Evolutionary conservation across 92 coral and sea anemone species (phyloP), one percentile per base, ranked within the genome.

Genomic region (Anthopleura xanthogrammica): DNA sequence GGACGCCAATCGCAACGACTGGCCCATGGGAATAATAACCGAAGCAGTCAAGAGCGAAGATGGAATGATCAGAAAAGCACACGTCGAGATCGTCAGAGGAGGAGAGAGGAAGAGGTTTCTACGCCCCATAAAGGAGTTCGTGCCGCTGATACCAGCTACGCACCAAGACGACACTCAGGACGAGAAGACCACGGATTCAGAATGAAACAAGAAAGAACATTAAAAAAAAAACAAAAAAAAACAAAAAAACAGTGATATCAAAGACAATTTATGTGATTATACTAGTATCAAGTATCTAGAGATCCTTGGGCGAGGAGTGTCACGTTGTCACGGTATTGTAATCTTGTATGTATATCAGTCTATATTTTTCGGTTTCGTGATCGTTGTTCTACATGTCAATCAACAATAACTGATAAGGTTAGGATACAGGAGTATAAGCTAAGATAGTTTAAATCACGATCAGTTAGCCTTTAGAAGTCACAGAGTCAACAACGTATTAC

Each of bases 231-330:
- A 14, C 64, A 57, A 57, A 3, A 57, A 57, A 4, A 57, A 2
- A 57, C 2, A 11, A 14, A 11, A 12, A 57, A 64, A 64, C 36
- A 8, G 24, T 20, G 29, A 17, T 64, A 17, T 64, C 36, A 2
- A 20, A 17, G 36, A 64, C 36, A 64, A 64, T 64, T 57, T 57
- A 57, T 57, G 4, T 48, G 4, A 13, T 57, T 4, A 57, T 57
- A 57, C 10, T 57, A 57, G 64, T 6, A 57, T 57, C 64, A 57
- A 57, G 64, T 57, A 57, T 57, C 64, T 57, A 57, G 64, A 57
- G 64, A 57, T 57, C 64, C 64, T 57, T 57, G 64, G 64, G 64
- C 64, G 64, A 57, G 64, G 64, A 57, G 64, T 57, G 64, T 57
- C 64, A 57, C 64, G 64, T 57, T 57, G 64, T 57, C 64, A 57